Percentiles rank a stretch among this genome's conserved stretches.
Evolutionary conservation across 1,140 invertebrate genomes (phyloP).

Genomic region (Sarcophaga peregrina): DNA sequence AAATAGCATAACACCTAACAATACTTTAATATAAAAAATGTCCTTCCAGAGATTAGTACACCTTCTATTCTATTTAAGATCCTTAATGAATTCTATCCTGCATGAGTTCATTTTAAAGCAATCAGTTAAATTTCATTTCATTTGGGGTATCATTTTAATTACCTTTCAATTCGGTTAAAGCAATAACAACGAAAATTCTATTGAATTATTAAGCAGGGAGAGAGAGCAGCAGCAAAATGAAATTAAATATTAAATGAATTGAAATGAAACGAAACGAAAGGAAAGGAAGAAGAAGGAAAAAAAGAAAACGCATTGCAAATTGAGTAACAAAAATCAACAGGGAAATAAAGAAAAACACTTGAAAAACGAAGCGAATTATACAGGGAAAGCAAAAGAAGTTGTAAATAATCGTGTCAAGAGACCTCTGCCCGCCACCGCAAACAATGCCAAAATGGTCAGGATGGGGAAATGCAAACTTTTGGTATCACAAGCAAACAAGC

Average conservation of each 20-base stretch:
- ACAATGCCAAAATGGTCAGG: conserved; percentile 8
- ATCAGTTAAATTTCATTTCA: too few relatives aligned
- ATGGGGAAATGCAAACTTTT: background rate
- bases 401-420: conserved; percentile 11
- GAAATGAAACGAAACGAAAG: too few relatives aligned
- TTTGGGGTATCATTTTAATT: background rate
- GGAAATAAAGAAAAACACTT: too few relatives aligned
- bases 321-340: background rate
- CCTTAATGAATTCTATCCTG: too few relatives aligned
- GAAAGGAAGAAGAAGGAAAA: background rate
- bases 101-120: too few relatives aligned
- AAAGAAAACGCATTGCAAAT: background rate
- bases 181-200: background rate
- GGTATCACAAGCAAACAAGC: conserved; percentile 1
- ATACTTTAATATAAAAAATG: too few relatives aligned
- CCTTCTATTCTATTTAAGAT: too few relatives aligned
- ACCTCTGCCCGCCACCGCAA: background rate
- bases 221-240: background rate
- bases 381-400: background rate
- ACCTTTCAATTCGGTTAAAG: background rate
- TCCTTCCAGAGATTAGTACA: too few relatives aligned
- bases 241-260: background rate
- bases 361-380: too few relatives aligned
- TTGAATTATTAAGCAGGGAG: background rate
- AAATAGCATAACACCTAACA: too few relatives aligned